Conservation (phyloP, 2,797 vertebrate genomes). For the Eptatretus atami region DNA sequence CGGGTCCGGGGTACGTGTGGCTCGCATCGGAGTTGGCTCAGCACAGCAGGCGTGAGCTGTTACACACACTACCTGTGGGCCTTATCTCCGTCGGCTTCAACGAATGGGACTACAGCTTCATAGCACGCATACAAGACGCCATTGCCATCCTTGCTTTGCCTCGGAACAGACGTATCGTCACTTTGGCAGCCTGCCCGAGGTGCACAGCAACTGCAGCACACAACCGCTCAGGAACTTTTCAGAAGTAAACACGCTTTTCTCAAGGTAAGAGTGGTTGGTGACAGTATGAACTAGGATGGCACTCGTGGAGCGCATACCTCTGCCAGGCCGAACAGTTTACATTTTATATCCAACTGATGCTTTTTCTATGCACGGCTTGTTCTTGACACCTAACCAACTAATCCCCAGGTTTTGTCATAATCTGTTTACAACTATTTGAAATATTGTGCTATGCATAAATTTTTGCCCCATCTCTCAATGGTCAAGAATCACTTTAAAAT, state of each 20-base stretch:
- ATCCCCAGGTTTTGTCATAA: too few species aligned
- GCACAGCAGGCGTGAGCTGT: background rate
- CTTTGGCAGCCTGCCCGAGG: slow-evolving; percentile 1
- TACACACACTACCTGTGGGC: background rate
- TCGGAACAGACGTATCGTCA: background rate
- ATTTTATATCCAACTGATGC: too few species aligned
- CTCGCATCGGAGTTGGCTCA: background rate
- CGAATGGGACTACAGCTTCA: slow-evolving; percentile 1
- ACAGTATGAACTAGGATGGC: too few species aligned
- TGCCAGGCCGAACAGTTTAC: too few species aligned
- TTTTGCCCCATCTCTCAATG: too few species aligned
- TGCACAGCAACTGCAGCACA: background rate
- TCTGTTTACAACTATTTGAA: too few species aligned
- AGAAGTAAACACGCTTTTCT: background rate
- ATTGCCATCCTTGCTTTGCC: background rate
- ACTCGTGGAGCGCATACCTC: too few species aligned
- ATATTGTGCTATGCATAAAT: too few species aligned
- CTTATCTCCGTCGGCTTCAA: slow-evolving; percentile 2
- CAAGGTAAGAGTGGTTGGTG: background rate
- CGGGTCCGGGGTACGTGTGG: background rate
- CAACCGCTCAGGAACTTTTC: background rate
- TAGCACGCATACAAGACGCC: background rate
- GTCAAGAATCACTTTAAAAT: too few species aligned
- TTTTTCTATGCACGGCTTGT: too few species aligned
- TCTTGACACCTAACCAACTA: too few species aligned